These are phyloP conservation scores for Procavia capensis DNA, from an alignment of 2,113 vertebrate species.

Conservation along the genomic window DNA sequence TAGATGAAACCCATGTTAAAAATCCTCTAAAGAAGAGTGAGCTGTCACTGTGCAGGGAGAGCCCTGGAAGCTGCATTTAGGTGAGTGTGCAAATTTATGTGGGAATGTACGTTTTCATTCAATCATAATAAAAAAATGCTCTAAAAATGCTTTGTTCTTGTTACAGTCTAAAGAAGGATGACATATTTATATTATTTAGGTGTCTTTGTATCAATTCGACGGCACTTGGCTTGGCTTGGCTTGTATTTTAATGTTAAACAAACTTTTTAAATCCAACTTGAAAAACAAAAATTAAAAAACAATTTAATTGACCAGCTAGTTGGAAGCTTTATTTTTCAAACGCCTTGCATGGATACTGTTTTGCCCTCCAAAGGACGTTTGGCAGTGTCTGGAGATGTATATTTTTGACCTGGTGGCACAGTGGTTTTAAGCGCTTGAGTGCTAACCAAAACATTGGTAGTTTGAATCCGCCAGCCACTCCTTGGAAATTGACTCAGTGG, in stretches of 20 bases:
- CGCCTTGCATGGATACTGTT: not conserved
- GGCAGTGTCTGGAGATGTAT: conserved; percentile 2
- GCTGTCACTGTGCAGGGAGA: too few species aligned
- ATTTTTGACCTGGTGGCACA: not conserved
- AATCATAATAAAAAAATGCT: too few species aligned
- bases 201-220: too few species aligned
- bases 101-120: too few species aligned
- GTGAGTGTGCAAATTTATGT: too few species aligned
- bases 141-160: conserved; percentile 38
- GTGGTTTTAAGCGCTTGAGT: too few species aligned
- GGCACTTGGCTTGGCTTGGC: too few species aligned
- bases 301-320: conserved; percentile 19
- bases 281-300: not conserved
- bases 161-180: not conserved
- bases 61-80: too few species aligned
- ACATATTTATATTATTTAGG: not conserved
- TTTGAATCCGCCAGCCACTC: too few species aligned
- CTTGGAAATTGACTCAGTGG: too few species aligned
- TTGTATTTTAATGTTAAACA: conserved; percentile 12
- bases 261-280: not conserved
- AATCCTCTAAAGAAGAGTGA: too few species aligned
- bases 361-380: conserved; percentile 22
- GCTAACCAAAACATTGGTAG: too few species aligned
- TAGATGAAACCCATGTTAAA: not conserved
- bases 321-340: conserved; percentile 50